Evolutionary conservation across 2,888 invertebrate species (phyloP).

Genomic region (Octonoba sinensis): DNA sequence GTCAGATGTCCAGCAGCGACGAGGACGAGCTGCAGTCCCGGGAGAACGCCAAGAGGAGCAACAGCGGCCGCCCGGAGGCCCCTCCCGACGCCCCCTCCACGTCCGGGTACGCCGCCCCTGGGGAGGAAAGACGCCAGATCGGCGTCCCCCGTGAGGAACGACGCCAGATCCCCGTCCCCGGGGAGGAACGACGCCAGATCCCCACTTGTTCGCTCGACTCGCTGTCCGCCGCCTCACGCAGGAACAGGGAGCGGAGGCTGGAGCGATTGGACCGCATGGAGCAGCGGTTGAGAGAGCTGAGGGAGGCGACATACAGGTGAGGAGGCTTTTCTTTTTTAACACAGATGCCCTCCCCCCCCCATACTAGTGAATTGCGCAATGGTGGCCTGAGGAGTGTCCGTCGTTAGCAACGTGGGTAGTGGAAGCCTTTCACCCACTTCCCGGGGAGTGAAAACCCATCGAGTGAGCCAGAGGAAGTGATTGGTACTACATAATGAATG

Average conservation of each 20-base stretch:
- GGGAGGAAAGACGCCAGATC: conserved; percentile 2
- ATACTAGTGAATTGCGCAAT: too few relatives aligned
- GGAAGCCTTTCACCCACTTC: too few relatives aligned
- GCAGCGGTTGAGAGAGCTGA: conserved; percentile 72
- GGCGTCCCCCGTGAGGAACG: conserved; percentile 9
- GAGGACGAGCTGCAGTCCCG: conserved; percentile 36
- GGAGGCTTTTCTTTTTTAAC: too few relatives aligned
- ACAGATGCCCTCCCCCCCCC: too few relatives aligned
- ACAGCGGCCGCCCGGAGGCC: neutral
- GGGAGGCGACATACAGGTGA: conserved; percentile 67
- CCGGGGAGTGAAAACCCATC: too few relatives aligned
- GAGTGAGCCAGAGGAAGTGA: too few relatives aligned
- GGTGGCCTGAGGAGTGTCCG: too few relatives aligned
- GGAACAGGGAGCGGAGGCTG: conserved; percentile 77
- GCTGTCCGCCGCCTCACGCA: conserved; percentile 62
- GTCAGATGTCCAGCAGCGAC: conserved; percentile 53
- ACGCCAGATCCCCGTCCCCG: neutral
- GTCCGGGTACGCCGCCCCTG: neutral
- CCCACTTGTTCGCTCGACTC: neutral
- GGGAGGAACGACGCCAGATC: conserved; percentile 12
- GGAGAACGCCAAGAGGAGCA: conserved; percentile 24
- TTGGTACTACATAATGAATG: too few relatives aligned
- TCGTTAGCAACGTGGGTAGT: too few relatives aligned
- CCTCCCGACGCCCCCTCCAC: neutral
- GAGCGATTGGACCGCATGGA: conserved; percentile 79